phyloP scores from a whole-genome alignment of 2,797 vertebrate species.

The Prunella strophiata region DNA sequence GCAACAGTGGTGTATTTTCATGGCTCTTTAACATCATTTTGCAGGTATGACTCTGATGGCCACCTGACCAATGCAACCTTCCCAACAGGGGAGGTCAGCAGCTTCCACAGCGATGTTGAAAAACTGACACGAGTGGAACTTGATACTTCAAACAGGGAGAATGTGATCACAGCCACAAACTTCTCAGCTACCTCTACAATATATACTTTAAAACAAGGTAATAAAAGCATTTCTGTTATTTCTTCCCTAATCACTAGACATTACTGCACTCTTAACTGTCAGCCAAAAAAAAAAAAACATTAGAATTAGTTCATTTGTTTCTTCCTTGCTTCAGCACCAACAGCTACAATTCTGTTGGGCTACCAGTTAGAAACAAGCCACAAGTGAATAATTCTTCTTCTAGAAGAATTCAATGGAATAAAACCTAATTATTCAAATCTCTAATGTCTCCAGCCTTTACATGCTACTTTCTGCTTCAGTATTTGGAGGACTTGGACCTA shows the following conservation, averaged over 20 bases:
- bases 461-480: not conserved
- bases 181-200: conserved; percentile 92
- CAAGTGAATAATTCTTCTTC: not conserved
- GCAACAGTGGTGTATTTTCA: not conserved
- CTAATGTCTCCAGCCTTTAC: not conserved
- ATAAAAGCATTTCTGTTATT: not conserved
- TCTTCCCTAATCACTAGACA: not conserved
- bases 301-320: not conserved
- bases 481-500: not conserved
- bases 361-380: not conserved
- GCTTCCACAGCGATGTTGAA: conserved; percentile 91
- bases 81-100: conserved; percentile 93
- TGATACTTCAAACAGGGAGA: conserved; percentile 90
- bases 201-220: conserved; percentile 94
- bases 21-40: conserved; percentile 28
- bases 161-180: conserved; percentile 92
- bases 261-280: not conserved
- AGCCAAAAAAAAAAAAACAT: not conserved
- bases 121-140: conserved; percentile 90
- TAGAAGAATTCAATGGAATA: not conserved
- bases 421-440: not conserved
- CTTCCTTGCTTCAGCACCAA: not conserved
- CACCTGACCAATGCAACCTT: conserved; percentile 93
- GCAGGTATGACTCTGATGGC: conserved; percentile 90
- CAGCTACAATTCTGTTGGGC: not conserved